Base-by-base conservation (phyloP, 2,797 vertebrate genomes). In the Adrianichthys oophorus region DNA sequence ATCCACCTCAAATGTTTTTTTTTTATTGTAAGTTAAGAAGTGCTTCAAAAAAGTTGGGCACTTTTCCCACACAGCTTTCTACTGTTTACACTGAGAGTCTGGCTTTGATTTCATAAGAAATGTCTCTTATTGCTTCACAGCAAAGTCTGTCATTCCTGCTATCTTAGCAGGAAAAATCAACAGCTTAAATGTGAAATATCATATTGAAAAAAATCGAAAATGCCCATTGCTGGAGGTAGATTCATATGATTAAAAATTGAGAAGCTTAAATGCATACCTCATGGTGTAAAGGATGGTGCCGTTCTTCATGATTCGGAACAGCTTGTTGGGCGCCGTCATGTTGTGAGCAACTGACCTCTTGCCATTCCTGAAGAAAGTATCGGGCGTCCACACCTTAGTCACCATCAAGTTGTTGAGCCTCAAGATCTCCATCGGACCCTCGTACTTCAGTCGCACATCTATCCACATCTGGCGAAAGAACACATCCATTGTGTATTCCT, bases 401-500 rank as follows among this genome's bases (percentile, higher is more conserved):
- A 98, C 96, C 97, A 99, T 99, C 86, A 98, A 88, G 87, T 98
- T 99, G 87, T 99, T 99, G 52, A 99, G 89, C 56, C 96, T 93
- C 72, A 99, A 84, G 82, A 98, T 99, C 92, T 99, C 97, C 67
- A 97, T 93, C 0, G 97, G 96, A 1, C 97, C 96, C 21, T 98
- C 96, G 8, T 98, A 98, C 83, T 86, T 94, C 68, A 99, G 82
- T 67, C 97, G 90, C 74, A 94, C 93, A 86, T 99, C 97, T 65
- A 98, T 95, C 97, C 97, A 99, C 0, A 95, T 98, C 89, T 99
- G 97, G 40, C 97, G 94, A 82, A 99, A 98, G 88, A 99, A 99
- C 70, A 98, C 96, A 73, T 99, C 97, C 95, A 99, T 98, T n/a
- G 97, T 99, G 81, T 99, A 99, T 72, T 99, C 97, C 97, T 99